phyloP scores from a whole-genome alignment of 2,888 invertebrate species.

The Patella depressa region DNA sequence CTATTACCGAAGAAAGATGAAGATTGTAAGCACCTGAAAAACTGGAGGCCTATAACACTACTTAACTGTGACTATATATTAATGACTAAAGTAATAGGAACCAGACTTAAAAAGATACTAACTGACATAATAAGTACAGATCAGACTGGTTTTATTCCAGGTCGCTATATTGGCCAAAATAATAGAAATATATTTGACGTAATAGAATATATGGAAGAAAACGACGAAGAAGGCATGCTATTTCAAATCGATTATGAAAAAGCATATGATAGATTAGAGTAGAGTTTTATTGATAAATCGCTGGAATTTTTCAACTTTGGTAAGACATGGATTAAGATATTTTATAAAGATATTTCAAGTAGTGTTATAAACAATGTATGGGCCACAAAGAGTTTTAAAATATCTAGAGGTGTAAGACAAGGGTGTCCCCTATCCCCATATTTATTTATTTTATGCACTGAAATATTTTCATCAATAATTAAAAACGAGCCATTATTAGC shows the following conservation, averaged over 20 bases:
- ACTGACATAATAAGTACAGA: conserved; percentile 23
- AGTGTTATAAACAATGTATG: neutral
- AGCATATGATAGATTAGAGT: too few relatives aligned
- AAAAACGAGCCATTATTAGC: too few relatives aligned
- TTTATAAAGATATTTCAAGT: neutral
- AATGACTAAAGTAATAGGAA: conserved; percentile 15
- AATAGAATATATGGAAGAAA: too few relatives aligned
- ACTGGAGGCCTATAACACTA: conserved; percentile 26
- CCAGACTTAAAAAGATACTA: conserved; percentile 21
- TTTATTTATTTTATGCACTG: too few relatives aligned
- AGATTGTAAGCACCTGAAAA: conserved; percentile 11
- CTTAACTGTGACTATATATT: conserved; percentile 29
- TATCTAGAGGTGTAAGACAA: too few relatives aligned
- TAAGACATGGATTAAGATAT: neutral
- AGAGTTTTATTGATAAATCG: too few relatives aligned
- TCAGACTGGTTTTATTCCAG: conserved; percentile 23
- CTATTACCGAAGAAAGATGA: conserved; percentile 20
- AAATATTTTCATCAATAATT: too few relatives aligned
- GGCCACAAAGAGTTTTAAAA: neutral
- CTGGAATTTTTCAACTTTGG: too few relatives aligned
- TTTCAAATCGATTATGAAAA: too few relatives aligned
- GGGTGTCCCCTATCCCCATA: too few relatives aligned
- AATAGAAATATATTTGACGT: neutral
- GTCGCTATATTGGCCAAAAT: conserved; percentile 16
- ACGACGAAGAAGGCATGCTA: too few relatives aligned